phyloP scores from a whole-genome alignment of 2,888 invertebrate genomes.

The Platycnemis pennipes region DNA sequence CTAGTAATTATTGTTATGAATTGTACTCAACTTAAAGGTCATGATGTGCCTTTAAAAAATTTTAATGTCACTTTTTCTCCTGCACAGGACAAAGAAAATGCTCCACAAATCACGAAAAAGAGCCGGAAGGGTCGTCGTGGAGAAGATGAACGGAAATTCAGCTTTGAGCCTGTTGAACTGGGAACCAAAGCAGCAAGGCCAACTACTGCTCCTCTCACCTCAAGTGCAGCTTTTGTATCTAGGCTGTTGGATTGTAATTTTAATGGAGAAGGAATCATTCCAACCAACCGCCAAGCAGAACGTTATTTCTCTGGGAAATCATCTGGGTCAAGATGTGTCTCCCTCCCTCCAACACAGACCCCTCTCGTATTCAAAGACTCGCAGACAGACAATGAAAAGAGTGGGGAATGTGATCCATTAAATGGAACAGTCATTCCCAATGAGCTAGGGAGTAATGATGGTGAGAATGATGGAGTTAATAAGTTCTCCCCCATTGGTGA shows the following conservation, averaged over 20 bases:
- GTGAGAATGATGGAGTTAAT: not conserved
- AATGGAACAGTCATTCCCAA: constrained; percentile 13
- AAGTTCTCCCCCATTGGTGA: not conserved
- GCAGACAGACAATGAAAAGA: constrained; percentile 34
- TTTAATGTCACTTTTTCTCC: too few relatives aligned
- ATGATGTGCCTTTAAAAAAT: too few relatives aligned
- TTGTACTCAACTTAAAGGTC: too few relatives aligned
- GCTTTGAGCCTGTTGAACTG: constrained; percentile 46
- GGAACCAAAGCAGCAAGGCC: constrained; percentile 35
- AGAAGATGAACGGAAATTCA: constrained; percentile 75
- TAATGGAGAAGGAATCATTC: constrained; percentile 75
- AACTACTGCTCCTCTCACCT: constrained; percentile 41
- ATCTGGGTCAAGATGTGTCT: constrained; percentile 50
- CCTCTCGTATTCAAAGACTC: not conserved
- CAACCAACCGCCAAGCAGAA: constrained; percentile 76
- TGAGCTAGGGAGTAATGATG: not conserved
- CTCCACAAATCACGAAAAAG: constrained; percentile 78
- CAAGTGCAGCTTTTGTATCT: constrained; percentile 70
- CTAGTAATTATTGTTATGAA: too few relatives aligned
- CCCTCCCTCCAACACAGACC: constrained; percentile 34
- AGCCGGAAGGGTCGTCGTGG: constrained; percentile 77
- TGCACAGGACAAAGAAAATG: constrained; percentile 80
- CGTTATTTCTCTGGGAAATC: constrained; percentile 74
- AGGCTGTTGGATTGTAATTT: constrained; percentile 75
- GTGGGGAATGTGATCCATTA: constrained; percentile 26